Evolutionary conservation across 2,888 invertebrate genomes (phyloP).

Genomic region (Andrena flavipes): DNA sequence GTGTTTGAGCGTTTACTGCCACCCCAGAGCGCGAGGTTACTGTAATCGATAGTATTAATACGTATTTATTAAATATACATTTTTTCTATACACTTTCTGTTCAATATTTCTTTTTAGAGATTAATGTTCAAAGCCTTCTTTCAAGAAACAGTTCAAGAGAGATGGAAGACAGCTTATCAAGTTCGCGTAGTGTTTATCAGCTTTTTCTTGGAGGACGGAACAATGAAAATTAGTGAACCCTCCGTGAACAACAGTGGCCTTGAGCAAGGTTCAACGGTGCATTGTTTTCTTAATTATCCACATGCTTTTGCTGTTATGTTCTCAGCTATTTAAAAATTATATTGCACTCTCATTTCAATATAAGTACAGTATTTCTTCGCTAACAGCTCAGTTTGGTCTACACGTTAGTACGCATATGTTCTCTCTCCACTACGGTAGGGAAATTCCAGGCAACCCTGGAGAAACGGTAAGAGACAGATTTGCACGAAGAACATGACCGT

Average conservation of each 20-base stretch:
- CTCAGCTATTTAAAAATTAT: background rate
- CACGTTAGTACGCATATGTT: no score
- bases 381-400: no score
- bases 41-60: no score
- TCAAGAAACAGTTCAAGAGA: conserved; percentile 92
- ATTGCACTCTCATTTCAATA: no score
- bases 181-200: conserved; percentile 93
- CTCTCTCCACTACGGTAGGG: no score
- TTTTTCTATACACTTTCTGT: background rate
- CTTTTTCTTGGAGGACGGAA: conserved; percentile 96
- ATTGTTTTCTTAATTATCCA: conserved; percentile 34
- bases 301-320: background rate
- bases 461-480: no score
- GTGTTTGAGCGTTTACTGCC: no score
- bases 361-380: background rate
- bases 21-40: no score
- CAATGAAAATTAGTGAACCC: conserved; percentile 94
- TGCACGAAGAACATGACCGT: no score
- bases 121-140: conserved; percentile 92
- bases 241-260: conserved; percentile 93
- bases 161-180: conserved; percentile 88
- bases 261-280: conserved; percentile 89
- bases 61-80: background rate
- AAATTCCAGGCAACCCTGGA: no score
- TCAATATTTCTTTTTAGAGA: conserved; percentile 85